Evolutionary conservation across 2,797 vertebrate genomes (phyloP).

Genomic region (Chelidonichthys spinosus): DNA sequence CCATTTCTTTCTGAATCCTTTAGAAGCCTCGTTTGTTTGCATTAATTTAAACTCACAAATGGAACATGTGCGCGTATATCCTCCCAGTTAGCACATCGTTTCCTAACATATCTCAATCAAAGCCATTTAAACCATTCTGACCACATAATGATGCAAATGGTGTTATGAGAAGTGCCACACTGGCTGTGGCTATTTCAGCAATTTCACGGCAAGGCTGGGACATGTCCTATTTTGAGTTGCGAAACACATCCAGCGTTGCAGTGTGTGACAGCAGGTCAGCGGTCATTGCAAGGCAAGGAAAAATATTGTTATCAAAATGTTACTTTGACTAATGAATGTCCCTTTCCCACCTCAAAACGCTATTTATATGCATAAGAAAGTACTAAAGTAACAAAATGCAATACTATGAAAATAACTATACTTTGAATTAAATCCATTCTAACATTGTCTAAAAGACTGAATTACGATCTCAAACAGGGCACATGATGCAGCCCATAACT

Average conservation of each 20-base stretch:
- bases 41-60: slow-evolving; percentile 12
- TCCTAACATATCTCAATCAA: slow-evolving; percentile 11
- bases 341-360: not conserved
- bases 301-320: not conserved
- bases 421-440: not conserved
- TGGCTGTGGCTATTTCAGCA: slow-evolving; percentile 46
- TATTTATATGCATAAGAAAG: not conserved
- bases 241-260: slow-evolving; percentile 47
- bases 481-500: not conserved
- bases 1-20: not conserved
- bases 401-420: not conserved
- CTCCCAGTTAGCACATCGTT: not conserved
- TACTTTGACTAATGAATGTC: not conserved
- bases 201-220: slow-evolving; percentile 61
- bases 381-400: not conserved
- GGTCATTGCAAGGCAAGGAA: slow-evolving; percentile 11
- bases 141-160: slow-evolving; percentile 22
- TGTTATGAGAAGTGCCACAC: slow-evolving; percentile 40
- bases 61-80: not conserved
- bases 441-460: not conserved
- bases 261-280: slow-evolving; percentile 15
- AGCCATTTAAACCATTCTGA: not conserved
- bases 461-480: not conserved
- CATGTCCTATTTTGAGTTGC: slow-evolving; percentile 55
- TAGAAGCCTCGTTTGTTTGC: not conserved